These are phyloP conservation scores for Lasioglossum pauxillum DNA, from an alignment of 2,888 invertebrate species.

Conservation along the genomic window DNA sequence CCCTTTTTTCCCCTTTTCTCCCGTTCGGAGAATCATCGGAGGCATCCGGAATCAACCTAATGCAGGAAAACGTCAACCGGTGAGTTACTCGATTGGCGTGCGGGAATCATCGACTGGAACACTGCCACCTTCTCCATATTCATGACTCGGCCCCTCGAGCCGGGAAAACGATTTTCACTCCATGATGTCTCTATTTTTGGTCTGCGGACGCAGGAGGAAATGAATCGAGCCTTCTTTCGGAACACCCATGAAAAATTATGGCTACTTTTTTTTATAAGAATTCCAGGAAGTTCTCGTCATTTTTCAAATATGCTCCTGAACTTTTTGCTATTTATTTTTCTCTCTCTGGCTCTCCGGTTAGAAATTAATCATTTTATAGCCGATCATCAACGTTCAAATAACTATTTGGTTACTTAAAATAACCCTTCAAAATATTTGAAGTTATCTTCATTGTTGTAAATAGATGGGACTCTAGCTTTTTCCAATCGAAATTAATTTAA, in stretches of 20 bases:
- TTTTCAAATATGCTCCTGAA: not conserved
- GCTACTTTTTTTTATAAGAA: not conserved
- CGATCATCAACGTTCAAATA: too few species aligned
- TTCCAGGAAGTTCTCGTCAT: not conserved
- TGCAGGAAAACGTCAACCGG: slow-evolving; percentile 23
- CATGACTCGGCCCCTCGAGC: not conserved
- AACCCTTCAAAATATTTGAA: too few species aligned
- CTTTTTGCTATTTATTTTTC: not conserved
- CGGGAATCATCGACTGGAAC: slow-evolving; percentile 5
- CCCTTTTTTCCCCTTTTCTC: slow-evolving; percentile 11
- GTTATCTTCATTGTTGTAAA: not conserved
- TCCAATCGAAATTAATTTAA: not conserved
- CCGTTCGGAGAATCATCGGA: slow-evolving; percentile 28
- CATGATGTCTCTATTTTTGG: not conserved
- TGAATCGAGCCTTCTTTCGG: not conserved
- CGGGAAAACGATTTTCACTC: not conserved
- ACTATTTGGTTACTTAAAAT: too few species aligned
- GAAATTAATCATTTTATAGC: too few species aligned
- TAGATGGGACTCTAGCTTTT: not conserved
- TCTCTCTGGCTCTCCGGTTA: not conserved
- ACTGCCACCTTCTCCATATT: slow-evolving; percentile 5
- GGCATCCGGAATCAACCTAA: slow-evolving; percentile 33
- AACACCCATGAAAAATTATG: not conserved
- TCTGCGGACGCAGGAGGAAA: not conserved
- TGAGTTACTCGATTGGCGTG: slow-evolving; percentile 36